Base-by-base conservation (phyloP, 1,140 invertebrate species). In the Tigriopus japonicus region DNA sequence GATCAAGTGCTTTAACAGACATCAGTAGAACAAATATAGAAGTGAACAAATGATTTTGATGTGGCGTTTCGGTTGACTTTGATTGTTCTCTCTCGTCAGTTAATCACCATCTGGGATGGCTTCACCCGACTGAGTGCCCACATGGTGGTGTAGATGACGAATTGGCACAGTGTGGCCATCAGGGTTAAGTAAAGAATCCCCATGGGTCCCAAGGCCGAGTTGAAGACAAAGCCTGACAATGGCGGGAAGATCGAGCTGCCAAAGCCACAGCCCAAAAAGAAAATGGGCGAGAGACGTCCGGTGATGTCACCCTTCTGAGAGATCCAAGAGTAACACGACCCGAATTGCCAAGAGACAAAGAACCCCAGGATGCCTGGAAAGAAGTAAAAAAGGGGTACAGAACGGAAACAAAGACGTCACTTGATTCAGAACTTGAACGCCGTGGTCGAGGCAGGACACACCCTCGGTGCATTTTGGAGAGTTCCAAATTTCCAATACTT, bases 321-420 rank as follows among this genome's bases (percentile, higher is more conserved):
- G 19, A 40, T 61, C 21, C 43, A 61, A 14, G 59, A 61, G 59
- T 56, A 61, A 23, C 45, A 17, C 2, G 59, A 56, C 1, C 59
- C 59, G 53, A 61, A 61, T 40, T 61, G 59, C 59, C 59, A 61
- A n/a, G 59, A 61, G 10, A 61, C 51, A 40, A 53, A 52, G 21
- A 61, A 61, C n/a, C 59, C 59, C 59, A 61, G 17, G 42, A 58
- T 40, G 28, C 3, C 55, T 41, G 28, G 17, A 23, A 54, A 23
- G 17, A 12, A 9, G 28, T 3, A 35, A 3, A 35, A 9, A 35
- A 35, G 3, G 28, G 28, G 9, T 5, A 35, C 28, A 35, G 9
- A 35, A n/a, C n/a, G n/a, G n/a, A n/a, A n/a, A n/a, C n/a, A 9
- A 35, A 35, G 3, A 35, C 28, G 28, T 5, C 28, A 35, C 28